phyloP scores from a whole-genome alignment of 2,113 vertebrate species.

The Leiothrix lutea region DNA sequence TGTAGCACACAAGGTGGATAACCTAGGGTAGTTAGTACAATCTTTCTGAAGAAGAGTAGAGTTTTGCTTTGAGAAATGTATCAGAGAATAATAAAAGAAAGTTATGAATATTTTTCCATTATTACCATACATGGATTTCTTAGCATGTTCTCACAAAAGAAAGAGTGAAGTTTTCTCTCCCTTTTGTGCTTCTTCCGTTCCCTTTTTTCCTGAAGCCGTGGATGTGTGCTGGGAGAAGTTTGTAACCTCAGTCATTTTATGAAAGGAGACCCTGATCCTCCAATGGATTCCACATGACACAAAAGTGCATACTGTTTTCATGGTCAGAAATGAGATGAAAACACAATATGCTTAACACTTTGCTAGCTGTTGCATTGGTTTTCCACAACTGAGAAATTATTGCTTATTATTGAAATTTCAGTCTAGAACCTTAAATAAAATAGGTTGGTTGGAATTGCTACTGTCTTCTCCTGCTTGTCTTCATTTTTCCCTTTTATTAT shows the following conservation, averaged over 20 bases:
- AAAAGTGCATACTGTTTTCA: background rate
- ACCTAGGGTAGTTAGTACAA: background rate
- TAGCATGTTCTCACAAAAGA: background rate
- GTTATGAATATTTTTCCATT: background rate
- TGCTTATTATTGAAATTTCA: background rate
- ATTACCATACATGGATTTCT: background rate
- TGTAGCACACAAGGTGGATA: background rate
- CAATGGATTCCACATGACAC: background rate
- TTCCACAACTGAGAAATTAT: background rate
- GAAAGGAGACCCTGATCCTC: background rate
- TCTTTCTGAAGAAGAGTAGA: background rate
- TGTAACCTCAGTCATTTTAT: background rate
- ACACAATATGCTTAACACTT: background rate
- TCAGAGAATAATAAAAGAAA: background rate
- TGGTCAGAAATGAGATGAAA: background rate
- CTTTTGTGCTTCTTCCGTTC: background rate
- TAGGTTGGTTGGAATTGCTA: background rate
- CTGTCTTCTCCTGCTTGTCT: background rate
- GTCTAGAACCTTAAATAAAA: background rate
- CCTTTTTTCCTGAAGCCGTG: background rate
- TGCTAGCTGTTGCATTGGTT: background rate
- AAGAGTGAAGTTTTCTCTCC: background rate
- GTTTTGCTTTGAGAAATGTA: background rate
- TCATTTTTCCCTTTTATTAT: background rate
- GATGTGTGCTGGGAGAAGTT: background rate